phyloP scores from a whole-genome alignment of 2,113 vertebrate species.

The Ranitomeya imitator region DNA sequence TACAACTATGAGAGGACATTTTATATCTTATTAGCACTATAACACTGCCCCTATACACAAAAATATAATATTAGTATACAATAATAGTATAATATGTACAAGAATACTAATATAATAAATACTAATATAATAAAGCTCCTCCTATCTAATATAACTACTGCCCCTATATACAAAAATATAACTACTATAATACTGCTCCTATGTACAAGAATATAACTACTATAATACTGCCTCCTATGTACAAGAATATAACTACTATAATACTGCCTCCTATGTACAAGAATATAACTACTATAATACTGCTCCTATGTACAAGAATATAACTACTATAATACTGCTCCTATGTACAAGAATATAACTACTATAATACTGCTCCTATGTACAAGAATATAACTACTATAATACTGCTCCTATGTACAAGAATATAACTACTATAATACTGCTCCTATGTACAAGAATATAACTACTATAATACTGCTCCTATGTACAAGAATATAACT shows the following conservation, averaged over 20 bases:
- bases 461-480: not conserved
- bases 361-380: not conserved
- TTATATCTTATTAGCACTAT: not conserved
- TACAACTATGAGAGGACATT: not conserved
- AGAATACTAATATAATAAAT: no score
- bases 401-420: slow-evolving; percentile 1
- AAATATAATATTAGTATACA: not conserved
- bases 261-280: slow-evolving; percentile 3
- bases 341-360: slow-evolving; percentile 5
- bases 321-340: slow-evolving; percentile 5
- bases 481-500: not conserved
- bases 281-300: slow-evolving; percentile 14
- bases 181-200: not conserved
- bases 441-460: not conserved
- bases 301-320: slow-evolving; percentile 7
- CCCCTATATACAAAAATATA: not conserved
- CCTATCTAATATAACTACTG: no score
- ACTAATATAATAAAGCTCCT: no score
- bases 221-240: not conserved
- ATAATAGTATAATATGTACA: not conserved
- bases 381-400: slow-evolving; percentile 17
- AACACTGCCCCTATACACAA: not conserved
- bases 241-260: slow-evolving; percentile 2
- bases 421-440: slow-evolving; percentile 3
- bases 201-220: not conserved